Evolutionary conservation across 1,140 invertebrate genomes (phyloP).

Genomic region (Acromyrmex heyeri): DNA sequence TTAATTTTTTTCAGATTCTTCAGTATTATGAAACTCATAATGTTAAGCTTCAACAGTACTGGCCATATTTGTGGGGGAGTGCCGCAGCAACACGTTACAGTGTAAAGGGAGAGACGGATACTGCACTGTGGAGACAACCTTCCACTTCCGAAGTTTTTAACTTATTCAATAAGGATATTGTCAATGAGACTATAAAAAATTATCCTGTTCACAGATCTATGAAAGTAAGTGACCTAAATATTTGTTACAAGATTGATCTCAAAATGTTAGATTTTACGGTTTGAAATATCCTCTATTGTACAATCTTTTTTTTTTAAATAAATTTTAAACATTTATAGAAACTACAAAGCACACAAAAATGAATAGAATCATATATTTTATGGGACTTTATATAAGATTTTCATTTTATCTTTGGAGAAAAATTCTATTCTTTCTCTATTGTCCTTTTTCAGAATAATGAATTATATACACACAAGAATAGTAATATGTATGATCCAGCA

Average conservation of each 20-base stretch:
- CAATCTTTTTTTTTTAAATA: neutral
- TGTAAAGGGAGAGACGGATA: conserved; percentile 88
- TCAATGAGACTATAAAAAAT: conserved; percentile 90
- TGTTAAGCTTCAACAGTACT: conserved; percentile 89
- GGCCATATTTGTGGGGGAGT: conserved; percentile 93
- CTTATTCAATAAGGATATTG: conserved; percentile 88
- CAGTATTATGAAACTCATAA: conserved; percentile 89
- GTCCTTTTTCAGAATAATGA: conserved; percentile 43
- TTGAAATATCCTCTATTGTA: neutral
- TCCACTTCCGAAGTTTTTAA: conserved; percentile 91
- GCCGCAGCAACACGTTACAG: conserved; percentile 92
- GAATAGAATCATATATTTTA: neutral
- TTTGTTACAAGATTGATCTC: neutral
- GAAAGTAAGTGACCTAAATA: conserved; percentile 72
- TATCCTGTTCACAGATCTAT: conserved; percentile 87
- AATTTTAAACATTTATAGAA: neutral
- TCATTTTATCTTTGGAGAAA: neutral
- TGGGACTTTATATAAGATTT: neutral
- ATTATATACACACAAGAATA: conserved; percentile 7
- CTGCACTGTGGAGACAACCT: conserved; percentile 90
- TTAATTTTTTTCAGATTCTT: conserved; percentile 84
- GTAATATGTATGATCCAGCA: conserved; percentile 90
- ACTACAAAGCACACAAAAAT: neutral
- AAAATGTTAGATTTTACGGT: neutral
- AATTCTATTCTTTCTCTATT: neutral